Base-by-base conservation (phyloP, 2,113 vertebrate genomes). In the Gadus macrocephalus region DNA sequence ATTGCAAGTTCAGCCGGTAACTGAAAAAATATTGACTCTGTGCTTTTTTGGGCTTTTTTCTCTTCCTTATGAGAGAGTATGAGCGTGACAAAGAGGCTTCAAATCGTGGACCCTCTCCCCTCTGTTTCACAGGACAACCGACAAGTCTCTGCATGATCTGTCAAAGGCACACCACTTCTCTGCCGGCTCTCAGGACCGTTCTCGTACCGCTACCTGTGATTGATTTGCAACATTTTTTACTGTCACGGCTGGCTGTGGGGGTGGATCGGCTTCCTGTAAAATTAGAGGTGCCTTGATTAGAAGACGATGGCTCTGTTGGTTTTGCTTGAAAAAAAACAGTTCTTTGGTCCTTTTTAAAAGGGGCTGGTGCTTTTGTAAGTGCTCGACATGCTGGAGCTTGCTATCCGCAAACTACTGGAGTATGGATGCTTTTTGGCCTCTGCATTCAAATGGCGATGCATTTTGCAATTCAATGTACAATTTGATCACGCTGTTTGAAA, bases 151-250 rank as follows among this genome's bases (percentile, higher is more conserved):
- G 77, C 89, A 85, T 0, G 78, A 83, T 60, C 68, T 8, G 20
- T 9, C 74, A 82, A 27, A 64, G 16, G 15, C 62, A 73, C 70
- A 35, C 62, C 64, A 63, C 79, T 72, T 71, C 67, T 20, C 59
- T 11, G 19, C 59, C n/a, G n/a, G 76, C 80, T 75, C 72, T 70
- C 67, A 80, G 66, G 64, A 27, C 81, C 70, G 72, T 71, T 81
- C 66, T 79, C 78, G 75, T 79, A 78, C 79, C 49, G 59, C 73
- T 64, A 70, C 68, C 15, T 81, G 74, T 67, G 87, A 80, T 86
- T 86, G 82, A 82, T 87, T 86, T 85, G 76, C 72, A 76, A 70
- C 79, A 77, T 87, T 82, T 87, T 82, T 85, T 74, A 83, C 83
- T 85, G 86, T 86, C 80, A 82, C 68, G 74, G 73, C 78, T 79